Conservation (phyloP, 1,140 invertebrate genomes). For the Ruditapes philippinarum region DNA sequence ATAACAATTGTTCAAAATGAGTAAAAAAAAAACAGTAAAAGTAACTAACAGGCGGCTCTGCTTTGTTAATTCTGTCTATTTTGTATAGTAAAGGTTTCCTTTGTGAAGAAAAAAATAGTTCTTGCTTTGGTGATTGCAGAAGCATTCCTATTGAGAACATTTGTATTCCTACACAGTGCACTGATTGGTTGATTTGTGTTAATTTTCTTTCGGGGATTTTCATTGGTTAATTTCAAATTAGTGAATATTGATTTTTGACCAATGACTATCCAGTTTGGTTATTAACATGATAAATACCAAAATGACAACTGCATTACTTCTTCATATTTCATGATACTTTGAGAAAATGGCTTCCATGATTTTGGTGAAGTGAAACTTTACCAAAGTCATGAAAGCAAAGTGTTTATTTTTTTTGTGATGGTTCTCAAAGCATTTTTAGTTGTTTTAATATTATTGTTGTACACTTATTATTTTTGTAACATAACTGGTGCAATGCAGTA, state of each 20-base stretch:
- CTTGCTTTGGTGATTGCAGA: slow-evolving; percentile 61
- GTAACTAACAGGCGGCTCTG: not conserved
- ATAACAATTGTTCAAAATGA: slow-evolving; percentile 23
- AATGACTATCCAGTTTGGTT: slow-evolving; percentile 14
- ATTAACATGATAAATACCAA: slow-evolving; percentile 24
- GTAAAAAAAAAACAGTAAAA: not conserved
- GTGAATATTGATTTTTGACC: slow-evolving; percentile 13
- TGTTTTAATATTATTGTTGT: slow-evolving; percentile 63
- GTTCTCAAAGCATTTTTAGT: slow-evolving; percentile 64
- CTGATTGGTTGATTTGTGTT: slow-evolving; percentile 53
- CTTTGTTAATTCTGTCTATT: slow-evolving; percentile 36
- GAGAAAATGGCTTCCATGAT: slow-evolving; percentile 21
- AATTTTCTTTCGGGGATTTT: not conserved
- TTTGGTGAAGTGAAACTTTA: slow-evolving; percentile 33
- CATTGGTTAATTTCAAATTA: slow-evolving; percentile 45
- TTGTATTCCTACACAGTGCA: slow-evolving; percentile 62
- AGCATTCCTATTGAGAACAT: slow-evolving; percentile 57
- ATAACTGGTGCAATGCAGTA: slow-evolving; percentile 59
- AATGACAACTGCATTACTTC: slow-evolving; percentile 48
- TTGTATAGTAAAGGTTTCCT: slow-evolving; percentile 37
- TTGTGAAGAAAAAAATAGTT: slow-evolving; percentile 27
- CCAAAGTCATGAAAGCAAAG: slow-evolving; percentile 4
- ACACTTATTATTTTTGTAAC: slow-evolving; percentile 42
- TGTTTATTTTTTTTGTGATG: slow-evolving; percentile 22
- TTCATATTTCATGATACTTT: slow-evolving; percentile 59